Evolutionary conservation across 1,140 invertebrate genomes (phyloP), one percentile per base, ranked within the genome.

Genomic region (Zaprionus africanus): DNA sequence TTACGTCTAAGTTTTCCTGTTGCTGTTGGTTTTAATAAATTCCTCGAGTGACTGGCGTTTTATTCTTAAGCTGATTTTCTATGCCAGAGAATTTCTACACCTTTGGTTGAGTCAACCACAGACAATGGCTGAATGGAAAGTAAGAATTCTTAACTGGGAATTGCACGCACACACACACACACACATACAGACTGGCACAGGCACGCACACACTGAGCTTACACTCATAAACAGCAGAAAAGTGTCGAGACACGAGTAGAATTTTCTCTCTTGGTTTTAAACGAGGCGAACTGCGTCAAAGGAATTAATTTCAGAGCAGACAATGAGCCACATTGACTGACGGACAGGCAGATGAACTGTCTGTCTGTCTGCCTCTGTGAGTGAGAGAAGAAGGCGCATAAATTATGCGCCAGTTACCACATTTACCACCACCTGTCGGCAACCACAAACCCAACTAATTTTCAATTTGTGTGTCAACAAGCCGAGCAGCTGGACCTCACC

Each of bases 391-490:
- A n/a, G 19, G 13, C 26, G 24, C 68, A 61, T 78, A 81, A 82
- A 71, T 82, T 82, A 82, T 82, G 70, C 63, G 72, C 60, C 65
- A 74, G 46, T 67, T 72, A 59, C 53, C 65, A 51, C 65, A 74
- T 46, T 67, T 72, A 59, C 53, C 65, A 51, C 63, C 57, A 73
- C 70, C 70, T 77, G 70, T 67, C 75, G 63, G n/a, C 72, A 56
- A 72, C 69, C 69, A 41, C 12, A 66, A 65, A 51, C 60, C 36
- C 28, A 70, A 64, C 62, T 49, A 57, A 57, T 66, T 66, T 66
- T 66, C 61, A 73, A 66, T 61, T 72, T 61, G 61, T 76, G 58
- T 76, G 74, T 72, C 69, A 76, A 76, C 62, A 46, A 72, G 62
- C 41, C 43, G 53, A n/a, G 22, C 22, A 41, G 58, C 43, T 61